Evolutionary conservation across 2,888 invertebrate genomes (phyloP), one percentile per base, ranked within the genome.

Genomic region (Sesamia inferens): DNA sequence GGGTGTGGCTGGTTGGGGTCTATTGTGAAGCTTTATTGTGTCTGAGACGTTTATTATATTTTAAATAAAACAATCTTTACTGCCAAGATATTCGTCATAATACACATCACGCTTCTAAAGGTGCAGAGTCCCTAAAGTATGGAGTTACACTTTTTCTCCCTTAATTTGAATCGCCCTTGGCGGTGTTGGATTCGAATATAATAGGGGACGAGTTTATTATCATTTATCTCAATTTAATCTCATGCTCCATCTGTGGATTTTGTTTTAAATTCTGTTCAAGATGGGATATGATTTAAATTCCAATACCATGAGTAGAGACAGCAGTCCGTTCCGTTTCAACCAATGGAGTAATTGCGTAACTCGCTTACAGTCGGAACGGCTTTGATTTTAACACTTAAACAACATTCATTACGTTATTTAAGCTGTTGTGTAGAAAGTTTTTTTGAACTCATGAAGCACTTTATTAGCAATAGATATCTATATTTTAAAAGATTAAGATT

Each of bases 1-100:
- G 89, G 88, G 89, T 88, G 88, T 89, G 88, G 87, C 83, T 83
- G 48, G 58, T 82, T 61, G 31, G 65, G 55, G 31, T 63, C 44
- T 65, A 74, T 81, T 74, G 64, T 66, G 42, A 51, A 48, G 68
- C 22, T 62, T 67, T 74, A 54, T 83, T 65, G 51, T 54, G 48
- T 57, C 61, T 70, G 31, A 3, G 31, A 79, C 62, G 14, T 67
- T 77, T 82, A 44, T 63, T 62, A 57, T 66, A 14, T 57, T 16
- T 19, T 14, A 0, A 44, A 31, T 31, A 42, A 47, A 66, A 63
- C 22, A 54, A 58, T 48, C 11, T 61, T 47, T 24, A 42, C n/a
- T 67, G 24, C 24, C 31, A 67, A 69, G 54, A 63, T 70, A 55
- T 70, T 67, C 59, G 19, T 70, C 70, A 55, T 70, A 76, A 63